These are phyloP conservation scores for Pogonus chalceus DNA, from an alignment of 1,140 invertebrate species.

Conservation along the genomic window DNA sequence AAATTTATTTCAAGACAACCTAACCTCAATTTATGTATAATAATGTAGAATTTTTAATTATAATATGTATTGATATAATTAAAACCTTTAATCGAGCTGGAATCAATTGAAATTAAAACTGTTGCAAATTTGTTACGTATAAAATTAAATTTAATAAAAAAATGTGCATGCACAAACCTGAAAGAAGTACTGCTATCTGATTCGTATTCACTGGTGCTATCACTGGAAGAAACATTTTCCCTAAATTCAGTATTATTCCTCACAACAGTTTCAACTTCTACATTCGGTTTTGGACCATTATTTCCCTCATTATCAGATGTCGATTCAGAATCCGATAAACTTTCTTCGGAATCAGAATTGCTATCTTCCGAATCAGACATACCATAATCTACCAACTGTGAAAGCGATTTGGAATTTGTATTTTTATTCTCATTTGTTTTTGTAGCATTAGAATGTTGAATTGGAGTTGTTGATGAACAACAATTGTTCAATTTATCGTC, in stretches of 20 bases:
- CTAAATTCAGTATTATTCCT: not conserved
- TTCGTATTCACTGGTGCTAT: slow-evolving; percentile 1
- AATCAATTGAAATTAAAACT: too few relatives aligned
- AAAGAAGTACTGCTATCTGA: not conserved
- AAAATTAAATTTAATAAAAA: too few relatives aligned
- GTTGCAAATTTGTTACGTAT: too few relatives aligned
- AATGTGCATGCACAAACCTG: not conserved
- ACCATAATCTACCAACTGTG: not conserved
- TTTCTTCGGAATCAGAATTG: not conserved
- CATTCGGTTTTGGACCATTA: not conserved
- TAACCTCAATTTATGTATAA: too few relatives aligned
- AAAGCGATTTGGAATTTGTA: not conserved
- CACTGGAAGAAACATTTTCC: not conserved
- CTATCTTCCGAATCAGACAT: not conserved
- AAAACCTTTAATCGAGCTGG: too few relatives aligned
- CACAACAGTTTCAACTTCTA: too few relatives aligned
- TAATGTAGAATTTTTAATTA: too few relatives aligned
- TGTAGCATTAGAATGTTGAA: not conserved
- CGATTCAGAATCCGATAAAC: not conserved
- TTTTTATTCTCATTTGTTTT: not conserved
- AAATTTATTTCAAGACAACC: too few relatives aligned
- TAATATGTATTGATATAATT: too few relatives aligned
- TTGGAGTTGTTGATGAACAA: not conserved
- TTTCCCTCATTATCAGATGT: not conserved
- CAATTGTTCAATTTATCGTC: not conserved